phyloP scores from a whole-genome alignment of 2,797 vertebrate species.

The Yasuhikotakia modesta region DNA sequence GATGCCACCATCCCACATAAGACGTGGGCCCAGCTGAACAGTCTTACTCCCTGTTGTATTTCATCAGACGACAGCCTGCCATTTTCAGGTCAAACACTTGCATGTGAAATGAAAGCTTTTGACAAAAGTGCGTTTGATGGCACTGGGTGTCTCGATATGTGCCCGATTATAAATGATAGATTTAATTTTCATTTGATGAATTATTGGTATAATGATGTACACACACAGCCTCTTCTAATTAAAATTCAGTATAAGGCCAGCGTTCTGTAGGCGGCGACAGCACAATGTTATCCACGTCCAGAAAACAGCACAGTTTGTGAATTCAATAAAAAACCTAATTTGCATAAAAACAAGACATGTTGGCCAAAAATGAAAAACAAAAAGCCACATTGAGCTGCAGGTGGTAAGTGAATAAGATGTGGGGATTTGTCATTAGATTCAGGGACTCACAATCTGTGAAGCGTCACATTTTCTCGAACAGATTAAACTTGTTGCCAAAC shows the following conservation, averaged over 20 bases:
- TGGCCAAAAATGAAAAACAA: background rate
- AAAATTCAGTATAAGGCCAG: background rate
- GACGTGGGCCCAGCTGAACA: conserved; percentile 38
- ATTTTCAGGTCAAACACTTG: conserved; percentile 37
- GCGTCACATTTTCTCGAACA: no score
- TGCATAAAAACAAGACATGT: background rate
- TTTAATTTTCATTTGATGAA: background rate
- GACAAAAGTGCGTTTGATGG: background rate
- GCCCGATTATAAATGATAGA: background rate
- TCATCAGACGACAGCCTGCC: conserved; percentile 33
- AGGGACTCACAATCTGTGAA: no score
- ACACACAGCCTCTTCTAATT: background rate
- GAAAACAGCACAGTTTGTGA: background rate
- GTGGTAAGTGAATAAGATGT: no score
- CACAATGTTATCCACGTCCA: background rate
- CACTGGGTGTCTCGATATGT: background rate
- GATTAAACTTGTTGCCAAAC: no score
- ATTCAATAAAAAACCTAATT: background rate
- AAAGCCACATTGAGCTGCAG: background rate
- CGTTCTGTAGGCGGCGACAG: background rate
- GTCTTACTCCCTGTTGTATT: conserved; percentile 21
- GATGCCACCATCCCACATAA: conserved; percentile 43
- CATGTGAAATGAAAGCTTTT: conserved; percentile 20
- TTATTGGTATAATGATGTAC: background rate
- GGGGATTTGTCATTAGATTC: no score